Base-by-base conservation (phyloP, 2,113 vertebrate species). In the Speoplatyrhinus poulsoni region DNA sequence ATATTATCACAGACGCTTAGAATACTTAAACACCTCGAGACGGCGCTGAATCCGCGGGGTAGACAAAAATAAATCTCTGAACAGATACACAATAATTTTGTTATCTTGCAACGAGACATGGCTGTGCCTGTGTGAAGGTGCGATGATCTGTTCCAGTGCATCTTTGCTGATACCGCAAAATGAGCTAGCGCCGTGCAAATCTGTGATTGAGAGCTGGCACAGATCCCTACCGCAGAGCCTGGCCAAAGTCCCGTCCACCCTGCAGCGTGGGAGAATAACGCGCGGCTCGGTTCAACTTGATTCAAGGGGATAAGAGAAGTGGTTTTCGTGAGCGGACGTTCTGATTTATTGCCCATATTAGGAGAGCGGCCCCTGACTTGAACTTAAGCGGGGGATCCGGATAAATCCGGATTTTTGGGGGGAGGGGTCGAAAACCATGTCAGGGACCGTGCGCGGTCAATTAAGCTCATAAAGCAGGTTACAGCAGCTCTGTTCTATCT, bases 301-400 rank as follows among this genome's bases (percentile, higher is more conserved):
- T 78, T 74, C 70, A 66, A 65, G 65, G 26, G 71, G 68, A 71
- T 73, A 60, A 74, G 63, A 73, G 46, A 73, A 70, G 60, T 60
- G 61, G 64, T 63, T 79, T 65, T 70, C 80, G 67, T 73, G 62
- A 75, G 56, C 71, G 60, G 82, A 75, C 81, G 65, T 52, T 74
- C 72, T 84, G 88, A 88, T 89, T 81, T 85, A 85, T 85, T 66
- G 72, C 79, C 70, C 73, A 52, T 78, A 86, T 90, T 87, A 85
- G 77, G 58, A 56, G 76, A 76, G 50, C 62, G 67, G 69, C 75
- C 73, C 76, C 77, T 85, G 70, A 84, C 72, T 80, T 81, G 69
- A 84, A 86, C 74, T 80, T 79, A 47, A 81, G 69, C 62, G 65
- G 69, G 60, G 68, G 73, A 77, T 76, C 47, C 12, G 79, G 78